These are phyloP conservation scores for Zaprionus capensis DNA, from an alignment of 1,140 invertebrate species.

Conservation along the genomic window DNA sequence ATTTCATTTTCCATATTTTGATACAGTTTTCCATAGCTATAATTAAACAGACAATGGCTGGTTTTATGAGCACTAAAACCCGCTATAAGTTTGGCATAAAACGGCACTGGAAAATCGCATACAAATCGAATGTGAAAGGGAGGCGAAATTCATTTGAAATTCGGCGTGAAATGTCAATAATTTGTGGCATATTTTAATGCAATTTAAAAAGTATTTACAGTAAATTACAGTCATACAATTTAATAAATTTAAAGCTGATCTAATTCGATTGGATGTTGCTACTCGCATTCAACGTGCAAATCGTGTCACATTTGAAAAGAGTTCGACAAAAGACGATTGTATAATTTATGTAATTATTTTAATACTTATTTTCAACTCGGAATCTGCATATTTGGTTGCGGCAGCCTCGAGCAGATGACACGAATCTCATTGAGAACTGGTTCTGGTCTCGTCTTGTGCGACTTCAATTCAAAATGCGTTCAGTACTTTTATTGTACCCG, in stretches of 20 bases:
- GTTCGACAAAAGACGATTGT: not conserved
- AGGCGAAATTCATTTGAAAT: not conserved
- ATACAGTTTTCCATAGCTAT: conserved; percentile 40
- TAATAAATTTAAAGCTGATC: not conserved
- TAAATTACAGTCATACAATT: not conserved
- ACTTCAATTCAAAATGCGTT: conserved; percentile 19
- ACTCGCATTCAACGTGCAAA: not conserved
- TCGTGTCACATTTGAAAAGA: conserved; percentile 5
- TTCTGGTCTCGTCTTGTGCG: conserved; percentile 15
- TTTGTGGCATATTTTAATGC: not conserved
- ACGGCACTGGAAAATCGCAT: not conserved
- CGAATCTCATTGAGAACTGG: conserved; percentile 34
- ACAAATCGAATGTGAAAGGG: conserved; percentile 8
- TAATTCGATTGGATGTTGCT: not conserved
- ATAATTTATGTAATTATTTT: conserved; percentile 7
- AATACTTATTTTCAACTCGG: conserved; percentile 10
- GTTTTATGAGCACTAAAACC: conserved; percentile 11
- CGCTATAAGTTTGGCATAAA: not conserved
- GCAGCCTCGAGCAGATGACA: conserved; percentile 15
- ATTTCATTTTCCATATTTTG: conserved; percentile 69
- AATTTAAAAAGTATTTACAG: not conserved
- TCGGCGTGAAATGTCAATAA: conserved; percentile 5
- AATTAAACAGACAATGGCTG: conserved; percentile 16
- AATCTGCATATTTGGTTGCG: conserved; percentile 23
- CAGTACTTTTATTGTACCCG: conserved; percentile 25